Base-by-base conservation (phyloP, 37 sponge, comb jelly and placozoan species). In the Spongilla lacustris region DNA sequence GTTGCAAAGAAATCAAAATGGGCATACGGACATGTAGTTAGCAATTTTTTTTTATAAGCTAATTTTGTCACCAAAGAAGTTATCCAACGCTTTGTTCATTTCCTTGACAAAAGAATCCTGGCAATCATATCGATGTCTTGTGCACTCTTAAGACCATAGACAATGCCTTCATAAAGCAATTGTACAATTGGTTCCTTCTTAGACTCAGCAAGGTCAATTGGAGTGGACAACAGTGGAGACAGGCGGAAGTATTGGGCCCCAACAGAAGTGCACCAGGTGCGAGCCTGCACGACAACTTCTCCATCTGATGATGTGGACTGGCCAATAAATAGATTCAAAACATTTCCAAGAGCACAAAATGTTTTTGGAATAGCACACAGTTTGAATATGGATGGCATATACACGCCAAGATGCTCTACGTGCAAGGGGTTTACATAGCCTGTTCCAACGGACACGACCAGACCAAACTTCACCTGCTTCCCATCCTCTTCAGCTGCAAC, bases 401-500 rank as follows among this genome's bases (percentile, higher is more conserved):
- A 46, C 46, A 46, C 46, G 8, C 46, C 46, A 46, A 46, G 4
- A 8, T 46, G 46, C 4, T 46, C 46, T 46, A 46, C 8, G 8
- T 46, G 46, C 46, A 10, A 8, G 46, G 46, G 46, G 8, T 10
- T 8, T 46, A 10, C 8, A 46, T 46, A 8, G 46, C 85, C 85
- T 32, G 76, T 84, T 10, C 85, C 85, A 11, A 84, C 27, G 0
- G 85, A 84, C 35, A 84, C 77, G 0, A 84, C 85, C 67, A 66
- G 2, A 30, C 77, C 68, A 19, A 84, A 46, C 69, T 85, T 34
- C 2, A 26, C 49, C 21, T 80, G 85, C 35, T 69, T 38, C 2
- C n/a, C n/a, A n/a, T 76, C 77, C 31, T 58, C 76, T 11, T 73
- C 58, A 4, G 13, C 38, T 34, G 67, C 66, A 68, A 48, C 30